These are phyloP conservation scores for Globodera rostochiensis DNA, from an alignment of 1,140 invertebrate species.

Conservation along the genomic window DNA sequence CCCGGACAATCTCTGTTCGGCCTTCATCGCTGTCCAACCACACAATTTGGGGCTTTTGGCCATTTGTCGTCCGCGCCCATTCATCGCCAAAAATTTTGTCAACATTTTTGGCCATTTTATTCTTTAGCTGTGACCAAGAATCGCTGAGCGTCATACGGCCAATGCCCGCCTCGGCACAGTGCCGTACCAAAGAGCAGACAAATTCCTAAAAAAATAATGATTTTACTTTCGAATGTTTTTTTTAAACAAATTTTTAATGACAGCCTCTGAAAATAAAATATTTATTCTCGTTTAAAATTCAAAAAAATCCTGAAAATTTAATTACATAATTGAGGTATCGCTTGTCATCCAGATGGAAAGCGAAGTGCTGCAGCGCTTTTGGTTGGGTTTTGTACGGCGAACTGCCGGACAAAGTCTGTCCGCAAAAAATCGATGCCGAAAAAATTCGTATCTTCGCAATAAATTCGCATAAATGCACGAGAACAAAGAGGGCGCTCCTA, in stretches of 20 bases:
- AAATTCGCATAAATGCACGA: background rate
- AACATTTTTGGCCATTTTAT: background rate
- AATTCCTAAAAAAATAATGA: background rate
- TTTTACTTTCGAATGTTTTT: too few relatives aligned
- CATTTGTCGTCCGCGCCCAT: too few relatives aligned
- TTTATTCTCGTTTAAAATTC: background rate
- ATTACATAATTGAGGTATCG: constrained; percentile 19
- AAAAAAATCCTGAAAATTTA: constrained; percentile 6
- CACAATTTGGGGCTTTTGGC: too few relatives aligned
- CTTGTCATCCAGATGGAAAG: constrained; percentile 14
- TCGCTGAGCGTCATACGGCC: constrained; percentile 36
- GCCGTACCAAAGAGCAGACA: background rate
- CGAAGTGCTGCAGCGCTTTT: constrained; percentile 4
- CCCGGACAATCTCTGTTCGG: background rate
- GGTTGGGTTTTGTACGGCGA: background rate
- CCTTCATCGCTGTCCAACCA: background rate
- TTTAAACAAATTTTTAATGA: too few relatives aligned
- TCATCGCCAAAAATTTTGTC: too few relatives aligned
- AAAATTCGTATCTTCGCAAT: background rate
- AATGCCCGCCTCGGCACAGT: constrained; percentile 22
- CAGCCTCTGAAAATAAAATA: background rate
- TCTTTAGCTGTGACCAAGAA: constrained; percentile 21
- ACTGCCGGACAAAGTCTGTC: background rate
- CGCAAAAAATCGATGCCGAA: background rate
- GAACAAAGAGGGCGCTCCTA: background rate